Conservation (phyloP, 2,113 vertebrate genomes). For the Tragelaphus imberbis region DNA sequence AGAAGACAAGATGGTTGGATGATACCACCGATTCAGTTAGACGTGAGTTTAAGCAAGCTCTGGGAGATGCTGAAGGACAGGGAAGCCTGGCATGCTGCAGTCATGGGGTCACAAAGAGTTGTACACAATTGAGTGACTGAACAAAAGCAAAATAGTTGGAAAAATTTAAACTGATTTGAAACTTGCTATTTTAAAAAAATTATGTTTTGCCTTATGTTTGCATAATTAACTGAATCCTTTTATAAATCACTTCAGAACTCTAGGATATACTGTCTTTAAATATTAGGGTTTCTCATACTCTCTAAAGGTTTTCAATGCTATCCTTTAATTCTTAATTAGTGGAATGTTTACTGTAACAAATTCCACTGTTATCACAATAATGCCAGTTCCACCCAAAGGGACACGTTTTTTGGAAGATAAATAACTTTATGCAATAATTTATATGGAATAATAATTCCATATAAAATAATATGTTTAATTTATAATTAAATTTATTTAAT, state of each 20-base stretch:
- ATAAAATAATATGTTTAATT: too few species aligned
- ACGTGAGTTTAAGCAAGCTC: not conserved
- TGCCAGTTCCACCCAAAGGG: fast-evolving
- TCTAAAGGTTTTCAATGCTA: not conserved
- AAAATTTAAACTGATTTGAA: not conserved
- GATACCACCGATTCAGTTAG: not conserved
- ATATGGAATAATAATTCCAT: too few species aligned
- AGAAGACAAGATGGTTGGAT: not conserved
- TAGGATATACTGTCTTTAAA: not conserved
- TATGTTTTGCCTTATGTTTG: not conserved
- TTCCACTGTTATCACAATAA: not conserved
- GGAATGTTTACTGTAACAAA: not conserved
- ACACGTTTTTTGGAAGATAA: not conserved
- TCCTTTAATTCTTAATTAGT: not conserved
- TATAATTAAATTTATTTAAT: too few species aligned
- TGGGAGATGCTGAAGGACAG: not conserved
- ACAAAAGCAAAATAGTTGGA: not conserved
- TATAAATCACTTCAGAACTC: not conserved
- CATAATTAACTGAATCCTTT: not conserved
- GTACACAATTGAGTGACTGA: not conserved
- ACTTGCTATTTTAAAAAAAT: not conserved
- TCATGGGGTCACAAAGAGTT: not conserved
- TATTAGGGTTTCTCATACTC: not conserved
- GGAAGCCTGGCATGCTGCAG: not conserved
- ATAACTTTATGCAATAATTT: not conserved